A percentile compares a stretch with the other conserved stretches of the same genome.
Evolutionary conservation across 2,797 vertebrate species (phyloP).

Genomic region (Huso huso): DNA sequence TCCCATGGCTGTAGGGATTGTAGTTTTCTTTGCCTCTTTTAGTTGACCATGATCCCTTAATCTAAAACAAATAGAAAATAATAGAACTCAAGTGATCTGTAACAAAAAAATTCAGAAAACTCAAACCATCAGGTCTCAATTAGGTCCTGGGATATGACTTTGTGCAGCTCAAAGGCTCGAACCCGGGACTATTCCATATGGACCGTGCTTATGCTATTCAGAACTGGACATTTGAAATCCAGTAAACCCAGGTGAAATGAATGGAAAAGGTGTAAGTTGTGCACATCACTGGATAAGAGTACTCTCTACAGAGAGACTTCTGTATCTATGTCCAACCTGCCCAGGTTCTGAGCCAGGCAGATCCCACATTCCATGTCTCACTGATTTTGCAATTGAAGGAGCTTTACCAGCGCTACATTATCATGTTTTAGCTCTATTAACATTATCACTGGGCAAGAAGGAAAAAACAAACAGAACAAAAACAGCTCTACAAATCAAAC

Average conservation of each 20-base stretch:
- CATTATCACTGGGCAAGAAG: neutral
- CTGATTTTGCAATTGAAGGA: too few species aligned
- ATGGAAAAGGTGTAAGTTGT: too few species aligned
- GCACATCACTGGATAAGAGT: too few species aligned
- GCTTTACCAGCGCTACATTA: too few species aligned
- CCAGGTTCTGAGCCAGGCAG: too few species aligned
- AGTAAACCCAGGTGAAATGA: too few species aligned
- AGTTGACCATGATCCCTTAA: slow-evolving; percentile 97
- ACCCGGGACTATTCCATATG: neutral
- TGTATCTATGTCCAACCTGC: too few species aligned
- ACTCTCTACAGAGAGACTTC: too few species aligned
- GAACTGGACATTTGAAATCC: neutral
- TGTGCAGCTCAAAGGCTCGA: neutral
- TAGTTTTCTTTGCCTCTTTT: slow-evolving; percentile 97
- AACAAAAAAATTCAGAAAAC: neutral
- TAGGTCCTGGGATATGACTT: neutral
- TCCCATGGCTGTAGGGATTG: slow-evolving; percentile 95
- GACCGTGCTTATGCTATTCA: neutral
- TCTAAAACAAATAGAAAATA: slow-evolving; percentile 59
- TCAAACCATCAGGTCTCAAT: neutral
- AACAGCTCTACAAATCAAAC: neutral
- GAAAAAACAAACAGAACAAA: neutral
- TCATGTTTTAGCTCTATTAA: too few species aligned
- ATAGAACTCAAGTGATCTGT: neutral
- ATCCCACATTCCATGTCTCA: too few species aligned